phyloP scores from a whole-genome alignment of 2,113 vertebrate genomes.

The Myrmecophaga tridactyla region DNA sequence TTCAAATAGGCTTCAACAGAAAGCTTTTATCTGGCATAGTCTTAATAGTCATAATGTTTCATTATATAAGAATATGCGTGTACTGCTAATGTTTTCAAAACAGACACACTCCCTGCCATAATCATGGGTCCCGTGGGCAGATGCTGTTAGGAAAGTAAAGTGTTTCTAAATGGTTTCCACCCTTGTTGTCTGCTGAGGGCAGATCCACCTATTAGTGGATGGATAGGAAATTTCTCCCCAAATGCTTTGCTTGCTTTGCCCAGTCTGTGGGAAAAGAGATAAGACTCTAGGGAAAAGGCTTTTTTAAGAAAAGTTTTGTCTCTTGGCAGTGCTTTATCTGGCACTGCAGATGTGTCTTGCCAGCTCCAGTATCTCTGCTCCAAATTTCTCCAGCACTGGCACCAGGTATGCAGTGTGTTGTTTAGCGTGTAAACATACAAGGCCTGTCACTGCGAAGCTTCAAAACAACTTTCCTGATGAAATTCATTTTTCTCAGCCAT shows the following conservation, averaged over 20 bases:
- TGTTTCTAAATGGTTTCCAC: neutral
- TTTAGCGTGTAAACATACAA: neutral
- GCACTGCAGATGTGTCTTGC: neutral
- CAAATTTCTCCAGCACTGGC: neutral
- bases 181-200: rapidly evolving
- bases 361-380: neutral
- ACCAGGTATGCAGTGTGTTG: neutral
- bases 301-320: neutral
- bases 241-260: neutral
- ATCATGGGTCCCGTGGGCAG: neutral
- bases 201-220: neutral
- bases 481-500: slow-evolving; percentile 74
- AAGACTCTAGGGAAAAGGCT: neutral
- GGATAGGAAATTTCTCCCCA: neutral
- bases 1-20: neutral
- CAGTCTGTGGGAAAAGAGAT: neutral
- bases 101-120: neutral
- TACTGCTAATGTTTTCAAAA: slow-evolving; percentile 3
- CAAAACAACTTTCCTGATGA: slow-evolving; percentile 64
- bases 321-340: neutral
- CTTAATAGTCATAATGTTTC: slow-evolving; percentile 25
- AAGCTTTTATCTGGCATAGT: slow-evolving; percentile 42
- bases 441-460: neutral
- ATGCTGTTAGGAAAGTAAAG: neutral
- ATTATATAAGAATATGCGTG: slow-evolving; percentile 2